Evolutionary conservation across 2,888 invertebrate genomes (phyloP).

Genomic region (Ichneumoninae sp.): DNA sequence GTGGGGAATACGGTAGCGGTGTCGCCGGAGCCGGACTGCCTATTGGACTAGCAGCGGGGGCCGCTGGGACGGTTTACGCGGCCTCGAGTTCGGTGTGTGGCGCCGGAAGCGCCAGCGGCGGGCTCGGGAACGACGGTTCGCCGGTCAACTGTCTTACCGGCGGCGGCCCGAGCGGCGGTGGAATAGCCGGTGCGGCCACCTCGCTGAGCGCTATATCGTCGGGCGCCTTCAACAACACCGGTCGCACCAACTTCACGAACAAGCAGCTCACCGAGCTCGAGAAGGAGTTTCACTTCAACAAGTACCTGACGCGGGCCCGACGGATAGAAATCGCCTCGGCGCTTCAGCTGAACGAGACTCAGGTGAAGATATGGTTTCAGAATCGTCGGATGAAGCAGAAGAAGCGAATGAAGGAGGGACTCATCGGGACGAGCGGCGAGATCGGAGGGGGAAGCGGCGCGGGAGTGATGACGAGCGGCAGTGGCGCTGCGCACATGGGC

Average conservation of each 20-base stretch:
- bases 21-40: conserved; percentile 67
- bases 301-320: conserved; percentile 98
- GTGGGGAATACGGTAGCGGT: conserved; percentile 77
- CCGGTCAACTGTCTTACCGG: conserved; percentile 61
- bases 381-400: conserved; percentile 99
- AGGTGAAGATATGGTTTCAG: conserved; percentile 99
- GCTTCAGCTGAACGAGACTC: conserved; percentile 98
- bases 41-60: conserved; percentile 52
- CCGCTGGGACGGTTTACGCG: conserved; percentile 60
- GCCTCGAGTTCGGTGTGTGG: conserved; percentile 56
- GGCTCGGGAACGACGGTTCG: conserved; percentile 69
- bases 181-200: conserved; percentile 73
- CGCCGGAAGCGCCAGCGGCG: conserved; percentile 61
- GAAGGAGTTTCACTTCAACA: conserved; percentile 99
- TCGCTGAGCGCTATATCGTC: conserved; percentile 69
- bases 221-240: conserved; percentile 90
- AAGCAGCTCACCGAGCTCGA: conserved; percentile 99
- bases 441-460: conserved; percentile 74
- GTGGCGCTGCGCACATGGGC: conserved; percentile 77
- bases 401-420: conserved; percentile 97
- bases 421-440: conserved; percentile 87
- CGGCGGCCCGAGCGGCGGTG: conserved; percentile 59
- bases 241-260: conserved; percentile 99
- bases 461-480: conserved; percentile 69
- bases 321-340: conserved; percentile 99